Evolutionary conservation across 2,113 vertebrate genomes (phyloP).

Genomic region (Rostratula benghalensis): DNA sequence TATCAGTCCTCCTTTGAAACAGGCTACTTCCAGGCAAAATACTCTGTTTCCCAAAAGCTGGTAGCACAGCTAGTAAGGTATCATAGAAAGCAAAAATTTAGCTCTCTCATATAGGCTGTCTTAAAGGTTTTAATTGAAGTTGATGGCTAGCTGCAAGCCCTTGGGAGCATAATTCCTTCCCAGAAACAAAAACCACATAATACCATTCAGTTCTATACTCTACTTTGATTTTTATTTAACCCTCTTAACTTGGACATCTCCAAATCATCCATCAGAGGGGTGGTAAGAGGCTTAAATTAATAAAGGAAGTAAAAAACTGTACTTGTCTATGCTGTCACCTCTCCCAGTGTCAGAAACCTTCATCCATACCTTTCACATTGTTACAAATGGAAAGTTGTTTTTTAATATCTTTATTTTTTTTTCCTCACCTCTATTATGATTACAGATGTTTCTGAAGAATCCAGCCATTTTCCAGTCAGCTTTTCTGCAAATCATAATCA

Average conservation of each 20-base stretch:
- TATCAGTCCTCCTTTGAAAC: background rate
- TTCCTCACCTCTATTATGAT: background rate
- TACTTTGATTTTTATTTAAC: background rate
- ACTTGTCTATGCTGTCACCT: background rate
- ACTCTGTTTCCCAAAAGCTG: background rate
- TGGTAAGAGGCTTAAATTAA: background rate
- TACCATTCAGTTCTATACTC: background rate
- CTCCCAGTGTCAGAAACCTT: background rate
- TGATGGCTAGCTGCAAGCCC: background rate
- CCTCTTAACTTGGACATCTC: background rate
- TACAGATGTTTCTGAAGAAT: background rate
- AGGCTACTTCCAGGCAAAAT: background rate
- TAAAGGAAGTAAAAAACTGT: background rate
- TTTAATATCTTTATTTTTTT: background rate
- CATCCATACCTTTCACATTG: background rate
- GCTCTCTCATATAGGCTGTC: background rate
- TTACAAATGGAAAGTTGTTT: background rate
- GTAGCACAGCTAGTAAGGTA: background rate
- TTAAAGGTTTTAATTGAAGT: background rate
- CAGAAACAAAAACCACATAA: background rate
- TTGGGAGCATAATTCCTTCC: background rate
- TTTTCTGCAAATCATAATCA: background rate
- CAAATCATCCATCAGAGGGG: background rate
- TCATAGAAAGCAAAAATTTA: background rate
- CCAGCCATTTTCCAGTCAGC: background rate